Conservation (phyloP, 1,140 invertebrate genomes). For the Sesamia nonagrioides region DNA sequence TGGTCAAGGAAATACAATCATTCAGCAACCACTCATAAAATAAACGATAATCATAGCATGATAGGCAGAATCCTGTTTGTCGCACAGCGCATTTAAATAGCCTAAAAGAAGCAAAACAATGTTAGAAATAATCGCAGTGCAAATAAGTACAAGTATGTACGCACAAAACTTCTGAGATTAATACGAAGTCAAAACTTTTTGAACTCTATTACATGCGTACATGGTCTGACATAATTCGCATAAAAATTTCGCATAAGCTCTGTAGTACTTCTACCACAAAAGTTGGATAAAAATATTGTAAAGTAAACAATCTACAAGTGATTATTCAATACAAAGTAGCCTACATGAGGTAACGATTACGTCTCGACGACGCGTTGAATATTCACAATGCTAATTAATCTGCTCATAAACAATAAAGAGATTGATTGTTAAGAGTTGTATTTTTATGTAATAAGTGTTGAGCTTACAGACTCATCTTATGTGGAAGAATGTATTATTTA, state of each 20-base stretch:
- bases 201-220: not conserved
- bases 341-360: conserved; percentile 66
- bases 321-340: conserved; percentile 54
- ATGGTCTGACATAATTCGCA: conserved; percentile 62
- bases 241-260: conserved; percentile 71
- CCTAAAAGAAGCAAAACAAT: conserved; percentile 56
- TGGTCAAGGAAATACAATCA: conserved; percentile 81
- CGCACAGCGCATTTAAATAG: conserved; percentile 71
- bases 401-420: conserved; percentile 68
- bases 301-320: conserved; percentile 53
- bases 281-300: conserved; percentile 51
- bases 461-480: conserved; percentile 29
- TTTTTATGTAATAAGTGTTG: conserved; percentile 50
- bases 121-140: conserved; percentile 67
- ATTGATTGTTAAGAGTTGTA: conserved; percentile 64
- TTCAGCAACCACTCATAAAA: conserved; percentile 76
- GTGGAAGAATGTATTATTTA: conserved; percentile 61
- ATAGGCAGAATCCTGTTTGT: conserved; percentile 68
- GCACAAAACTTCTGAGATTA: not conserved
- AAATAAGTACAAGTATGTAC: conserved; percentile 49
- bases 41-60: conserved; percentile 72
- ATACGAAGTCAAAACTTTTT: not conserved
- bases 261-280: conserved; percentile 40
- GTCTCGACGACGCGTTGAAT: conserved; percentile 70
- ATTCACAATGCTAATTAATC: conserved; percentile 80